Base-by-base conservation (phyloP, 2,888 invertebrate species). In the Drosophila formosana region DNA sequence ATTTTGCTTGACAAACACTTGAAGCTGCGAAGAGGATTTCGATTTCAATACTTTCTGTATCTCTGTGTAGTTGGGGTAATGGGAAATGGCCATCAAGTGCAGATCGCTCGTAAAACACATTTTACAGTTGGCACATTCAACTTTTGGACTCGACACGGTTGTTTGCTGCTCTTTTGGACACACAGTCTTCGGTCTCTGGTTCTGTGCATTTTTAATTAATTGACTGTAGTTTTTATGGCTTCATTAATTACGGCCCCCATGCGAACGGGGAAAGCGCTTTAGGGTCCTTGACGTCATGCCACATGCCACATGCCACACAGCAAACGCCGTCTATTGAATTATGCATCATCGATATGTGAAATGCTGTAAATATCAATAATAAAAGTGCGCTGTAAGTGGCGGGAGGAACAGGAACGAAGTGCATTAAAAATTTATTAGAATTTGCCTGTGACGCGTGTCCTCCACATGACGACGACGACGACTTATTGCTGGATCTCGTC, bases 151-250 rank as follows among this genome's bases (percentile, higher is more conserved):
- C 56, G 60, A 46, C 75, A 41, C 62, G 30, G 39, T 41, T 41
- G 39, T 41, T 7, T 41, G 13, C 11, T 41, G 39, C 3, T 41
- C 3, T 41, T 7, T 43, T 56, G 78, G 68, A 62, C 75, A 63
- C 9, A 32, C 56, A 75, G 37, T 39, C 23, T 37, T 4, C 3
- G 18, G 18, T 18, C 39, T n/a, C 18, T 32, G 6, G 45, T n/a
- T 41, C n/a, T 57, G 43, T 88, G 89, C 89, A 90, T 90, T 90
- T 91, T 91, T 91, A 90, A 90, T 90, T 90, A 91, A 90, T 91
- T 90, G 90, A 81, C 80, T 91, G 88, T 90, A 84, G 88, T 89
- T 90, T 90, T 90, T 90, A 90, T 90, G 90, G 91, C 84, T 90
- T 90, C 90, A 89, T 90, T 90, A 90, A 90, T 91, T 91, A 90